A percentile compares a stretch with the other conserved stretches of the same genome.
These are phyloP conservation scores for Brachyalestes nurse DNA, from an alignment of 2,797 vertebrate species.

Conservation along the genomic window DNA sequence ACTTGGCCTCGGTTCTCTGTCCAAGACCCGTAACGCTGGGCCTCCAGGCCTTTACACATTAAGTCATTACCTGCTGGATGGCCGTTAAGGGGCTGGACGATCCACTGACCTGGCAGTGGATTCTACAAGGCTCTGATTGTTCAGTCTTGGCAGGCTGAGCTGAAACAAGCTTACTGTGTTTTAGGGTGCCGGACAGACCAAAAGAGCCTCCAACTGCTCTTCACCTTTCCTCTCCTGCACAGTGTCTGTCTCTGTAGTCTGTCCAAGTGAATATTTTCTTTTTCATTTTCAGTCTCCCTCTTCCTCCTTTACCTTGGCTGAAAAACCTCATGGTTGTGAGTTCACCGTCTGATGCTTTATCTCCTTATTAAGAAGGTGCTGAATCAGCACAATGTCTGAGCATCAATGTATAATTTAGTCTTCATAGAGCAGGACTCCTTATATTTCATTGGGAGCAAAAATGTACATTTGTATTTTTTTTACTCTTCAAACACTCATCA, in stretches of 20 bases:
- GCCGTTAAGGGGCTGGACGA: conserved; percentile 22
- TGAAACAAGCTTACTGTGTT: conserved; percentile 25
- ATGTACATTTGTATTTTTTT: no score
- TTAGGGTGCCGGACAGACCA: conserved; percentile 14
- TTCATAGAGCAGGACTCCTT: not conserved
- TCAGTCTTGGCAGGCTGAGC: conserved; percentile 23
- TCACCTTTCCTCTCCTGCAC: not conserved
- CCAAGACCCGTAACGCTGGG: conserved; percentile 9
- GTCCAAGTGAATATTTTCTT: conserved; percentile 17
- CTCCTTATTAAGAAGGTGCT: not conserved
- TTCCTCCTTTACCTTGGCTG: not conserved
- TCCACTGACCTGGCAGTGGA: conserved; percentile 17
- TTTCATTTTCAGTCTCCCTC: conserved; percentile 2
- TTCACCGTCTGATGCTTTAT: not conserved
- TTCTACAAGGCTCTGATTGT: conserved; percentile 46
- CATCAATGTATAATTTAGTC: not conserved
- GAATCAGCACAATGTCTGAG: not conserved
- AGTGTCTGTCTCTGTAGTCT: not conserved
- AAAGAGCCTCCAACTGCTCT: conserved; percentile 8
- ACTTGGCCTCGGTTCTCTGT: not conserved
- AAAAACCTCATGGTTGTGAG: conserved; percentile 1
- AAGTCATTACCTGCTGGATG: conserved; percentile 28
- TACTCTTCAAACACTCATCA: no score
- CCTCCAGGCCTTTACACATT: conserved; percentile 4
- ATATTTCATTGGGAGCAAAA: no score